Percentiles rank a stretch among this genome's conserved stretches.
These are phyloP conservation scores for Lepidurus couesii DNA, from an alignment of 1,140 invertebrate genomes.

Conservation along the genomic window DNA sequence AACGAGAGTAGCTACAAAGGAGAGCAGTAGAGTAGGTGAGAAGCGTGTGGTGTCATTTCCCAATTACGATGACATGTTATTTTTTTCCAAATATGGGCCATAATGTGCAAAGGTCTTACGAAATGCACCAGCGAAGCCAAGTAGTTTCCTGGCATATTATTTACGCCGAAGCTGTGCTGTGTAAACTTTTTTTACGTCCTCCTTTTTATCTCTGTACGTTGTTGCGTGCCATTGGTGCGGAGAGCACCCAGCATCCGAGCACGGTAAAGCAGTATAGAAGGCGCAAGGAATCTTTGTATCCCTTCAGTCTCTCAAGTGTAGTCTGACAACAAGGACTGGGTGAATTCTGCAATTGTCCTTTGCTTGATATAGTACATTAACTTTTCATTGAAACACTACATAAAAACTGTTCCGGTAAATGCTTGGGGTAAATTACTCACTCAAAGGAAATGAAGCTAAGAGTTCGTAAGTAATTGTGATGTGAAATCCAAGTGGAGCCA, in stretches of 20 bases:
- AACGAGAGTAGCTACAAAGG: background rate
- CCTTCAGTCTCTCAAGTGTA: background rate
- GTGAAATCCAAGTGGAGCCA: background rate
- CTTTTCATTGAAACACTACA: background rate
- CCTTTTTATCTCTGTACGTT: slow-evolving; percentile 9
- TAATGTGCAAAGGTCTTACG: background rate
- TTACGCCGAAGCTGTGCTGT: background rate
- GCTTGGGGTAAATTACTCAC: too few relatives aligned
- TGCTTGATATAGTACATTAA: background rate
- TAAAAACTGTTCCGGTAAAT: background rate
- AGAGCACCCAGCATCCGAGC: background rate
- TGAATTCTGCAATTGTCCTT: background rate
- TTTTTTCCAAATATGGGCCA: background rate
- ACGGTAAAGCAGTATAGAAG: slow-evolving; percentile 1
- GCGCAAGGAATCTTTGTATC: slow-evolving; percentile 11
- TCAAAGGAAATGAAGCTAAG: background rate
- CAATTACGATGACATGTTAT: background rate
- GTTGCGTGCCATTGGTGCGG: slow-evolving; percentile 8
- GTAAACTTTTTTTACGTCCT: background rate
- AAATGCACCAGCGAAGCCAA: background rate
- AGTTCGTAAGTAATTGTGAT: background rate
- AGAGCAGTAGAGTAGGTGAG: background rate
- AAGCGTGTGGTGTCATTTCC: background rate
- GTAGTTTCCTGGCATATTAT: background rate
- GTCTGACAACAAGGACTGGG: background rate